Evolutionary conservation across 2,113 vertebrate species (phyloP).

Genomic region (Leptodactylus fuscus): DNA sequence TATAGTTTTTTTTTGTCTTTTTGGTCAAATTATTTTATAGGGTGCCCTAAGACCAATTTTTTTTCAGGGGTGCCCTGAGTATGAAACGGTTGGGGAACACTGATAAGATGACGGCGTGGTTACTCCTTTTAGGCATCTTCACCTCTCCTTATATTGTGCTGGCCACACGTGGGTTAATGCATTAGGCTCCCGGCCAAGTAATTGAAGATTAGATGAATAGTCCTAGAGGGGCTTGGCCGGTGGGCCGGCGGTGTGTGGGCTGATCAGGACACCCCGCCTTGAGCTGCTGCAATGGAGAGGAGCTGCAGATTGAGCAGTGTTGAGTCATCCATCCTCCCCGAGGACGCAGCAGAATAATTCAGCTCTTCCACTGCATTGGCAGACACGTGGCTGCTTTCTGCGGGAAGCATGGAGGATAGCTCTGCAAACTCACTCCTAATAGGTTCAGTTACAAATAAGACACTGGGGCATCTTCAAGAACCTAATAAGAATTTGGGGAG

Average conservation of each 20-base stretch:
- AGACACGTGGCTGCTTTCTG: slow-evolving; percentile 50
- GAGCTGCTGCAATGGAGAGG: slow-evolving; percentile 47
- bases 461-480: too few relatives aligned
- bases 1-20: too few relatives aligned
- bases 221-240: background rate
- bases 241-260: background rate
- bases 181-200: background rate
- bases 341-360: slow-evolving; percentile 37
- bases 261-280: slow-evolving; percentile 23
- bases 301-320: slow-evolving; percentile 47
- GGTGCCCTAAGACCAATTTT: too few relatives aligned
- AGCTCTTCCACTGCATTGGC: slow-evolving; percentile 51
- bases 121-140: too few relatives aligned
- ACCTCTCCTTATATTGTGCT: too few relatives aligned
- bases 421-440: slow-evolving; percentile 37
- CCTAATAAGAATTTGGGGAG: background rate
- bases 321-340: slow-evolving; percentile 51
- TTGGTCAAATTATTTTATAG: too few relatives aligned
- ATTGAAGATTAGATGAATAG: background rate
- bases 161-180: background rate
- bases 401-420: slow-evolving; percentile 42
- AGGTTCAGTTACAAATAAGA: slow-evolving; percentile 30
- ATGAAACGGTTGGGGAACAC: too few relatives aligned
- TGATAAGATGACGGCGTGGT: too few relatives aligned
- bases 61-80: too few relatives aligned